phyloP scores from a whole-genome alignment of 2,888 invertebrate genomes.

The Zelleria hepariella region DNA sequence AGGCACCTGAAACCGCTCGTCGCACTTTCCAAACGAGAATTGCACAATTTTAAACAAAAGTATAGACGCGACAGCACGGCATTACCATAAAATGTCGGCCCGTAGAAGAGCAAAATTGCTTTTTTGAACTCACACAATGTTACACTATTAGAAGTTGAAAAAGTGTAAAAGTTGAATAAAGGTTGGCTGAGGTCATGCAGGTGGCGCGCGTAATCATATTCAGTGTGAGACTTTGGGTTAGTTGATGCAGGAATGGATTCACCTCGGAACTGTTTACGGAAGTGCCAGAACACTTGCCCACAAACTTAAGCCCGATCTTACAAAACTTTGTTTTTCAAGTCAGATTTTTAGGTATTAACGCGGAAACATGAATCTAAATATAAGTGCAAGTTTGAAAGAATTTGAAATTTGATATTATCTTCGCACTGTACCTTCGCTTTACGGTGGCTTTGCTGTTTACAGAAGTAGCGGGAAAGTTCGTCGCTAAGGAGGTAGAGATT shows the following conservation, averaged over 20 bases:
- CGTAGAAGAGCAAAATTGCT: conserved; percentile 51
- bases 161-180: conserved; percentile 52
- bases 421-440: neutral
- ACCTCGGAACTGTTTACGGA: conserved; percentile 13
- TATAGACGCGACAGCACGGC: conserved; percentile 43
- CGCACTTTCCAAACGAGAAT: conserved; percentile 55
- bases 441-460: conserved; percentile 26
- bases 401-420: neutral
- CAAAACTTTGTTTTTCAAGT: neutral
- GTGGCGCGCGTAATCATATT: conserved; percentile 44
- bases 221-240: conserved; percentile 29
- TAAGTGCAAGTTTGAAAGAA: neutral
- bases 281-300: neutral
- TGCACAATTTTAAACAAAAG: conserved; percentile 64
- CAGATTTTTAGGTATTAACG: neutral
- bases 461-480: conserved; percentile 37
- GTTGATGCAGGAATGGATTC: conserved; percentile 29
- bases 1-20: conserved; percentile 52
- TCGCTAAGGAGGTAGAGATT: conserved; percentile 42
- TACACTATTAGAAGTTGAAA: conserved; percentile 53
- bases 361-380: neutral
- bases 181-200: conserved; percentile 28
- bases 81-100: conserved; percentile 63
- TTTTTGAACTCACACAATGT: conserved; percentile 65
- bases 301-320: neutral